Conservation (phyloP, 2,888 invertebrate genomes). For the Brenthis daphne region DNA sequence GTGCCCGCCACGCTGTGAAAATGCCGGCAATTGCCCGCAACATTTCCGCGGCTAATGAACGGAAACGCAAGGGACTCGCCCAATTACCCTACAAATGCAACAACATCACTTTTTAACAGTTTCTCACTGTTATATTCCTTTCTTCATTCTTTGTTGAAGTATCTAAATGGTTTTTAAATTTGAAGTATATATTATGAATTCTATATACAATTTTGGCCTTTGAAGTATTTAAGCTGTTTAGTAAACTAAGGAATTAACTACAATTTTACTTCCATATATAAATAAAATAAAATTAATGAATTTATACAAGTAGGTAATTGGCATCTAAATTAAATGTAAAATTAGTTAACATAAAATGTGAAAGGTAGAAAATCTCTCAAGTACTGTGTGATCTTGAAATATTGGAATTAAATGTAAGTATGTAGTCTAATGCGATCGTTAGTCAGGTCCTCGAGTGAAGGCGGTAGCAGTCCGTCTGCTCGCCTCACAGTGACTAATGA, state of each 20-base stretch:
- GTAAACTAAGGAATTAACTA: too few species aligned
- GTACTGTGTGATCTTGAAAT: constrained; percentile 25
- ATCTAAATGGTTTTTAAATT: neutral
- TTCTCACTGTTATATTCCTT: neutral
- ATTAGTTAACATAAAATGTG: neutral
- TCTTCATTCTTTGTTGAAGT: neutral
- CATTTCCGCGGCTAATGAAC: constrained; percentile 30
- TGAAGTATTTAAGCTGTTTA: too few species aligned
- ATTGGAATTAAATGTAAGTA: constrained; percentile 47
- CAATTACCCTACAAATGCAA: constrained; percentile 30
- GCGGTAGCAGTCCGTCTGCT: constrained; percentile 21
- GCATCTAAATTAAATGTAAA: too few species aligned
- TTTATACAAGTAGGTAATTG: too few species aligned
- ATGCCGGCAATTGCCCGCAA: constrained; percentile 15
- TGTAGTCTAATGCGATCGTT: constrained; percentile 45
- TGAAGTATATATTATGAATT: too few species aligned
- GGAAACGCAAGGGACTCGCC: constrained; percentile 29
- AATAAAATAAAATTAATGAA: too few species aligned
- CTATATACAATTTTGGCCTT: too few species aligned
- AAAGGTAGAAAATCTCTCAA: too few species aligned
- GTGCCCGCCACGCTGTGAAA: constrained; percentile 1
- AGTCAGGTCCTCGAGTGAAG: constrained; percentile 43
- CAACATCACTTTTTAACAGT: neutral
- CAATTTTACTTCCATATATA: too few species aligned
- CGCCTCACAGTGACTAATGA: constrained; percentile 33